Base-by-base conservation (phyloP, 1,140 invertebrate genomes). In the Cylas formicarius region DNA sequence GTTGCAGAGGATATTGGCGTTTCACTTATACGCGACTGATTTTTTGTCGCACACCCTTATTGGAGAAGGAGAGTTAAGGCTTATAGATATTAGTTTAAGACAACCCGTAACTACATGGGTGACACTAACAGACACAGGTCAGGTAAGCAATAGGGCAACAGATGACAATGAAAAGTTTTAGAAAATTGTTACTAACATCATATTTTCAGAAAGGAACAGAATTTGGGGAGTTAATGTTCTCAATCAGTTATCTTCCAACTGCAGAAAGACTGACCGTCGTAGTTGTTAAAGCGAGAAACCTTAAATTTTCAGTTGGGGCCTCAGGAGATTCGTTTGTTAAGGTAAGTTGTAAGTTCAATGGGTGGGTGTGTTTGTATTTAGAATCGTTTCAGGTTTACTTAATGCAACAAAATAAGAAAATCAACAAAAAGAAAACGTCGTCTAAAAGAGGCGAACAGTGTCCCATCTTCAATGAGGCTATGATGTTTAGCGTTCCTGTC, bases 261-360 rank as follows among this genome's bases (percentile, higher is more conserved):
- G 82, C 84, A 19, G 84, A 86, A 55, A 72, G 84, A 29, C 72
- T 90, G 2, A 89, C 84, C 0, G 78, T 89, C 3, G 86, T 87
- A 10, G 76, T 89, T 7, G 80, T 88, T 16, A 86, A 88, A 59
- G 85, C 82, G 1, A 72, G 84, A 31, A 88, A 88, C 64, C 66
- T 89, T 2, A 77, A 71, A 48, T 72, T 72, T 53, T 62, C 63
- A 13, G 56, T 55, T 23, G 61, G 66, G 1, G 27, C 27, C 13
- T 52, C 61, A 5, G 71, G 67, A 14, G 72, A 75, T 45, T 63
- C 70, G 8, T 76, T 74, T 60, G 72, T 76, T 17, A 76, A 76
- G 66, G 73, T 76, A 58, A 57, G 34, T 19, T 11, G 4, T 4
- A 28, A 3, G 31, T 28, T 11, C 7, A 40, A 40, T 4, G 9